A percentile compares a stretch with the other conserved stretches of the same genome.
These are phyloP conservation scores for Anthopleura sola DNA, from an alignment of 64 coral and sea anemone genomes.

Conservation along the genomic window DNA sequence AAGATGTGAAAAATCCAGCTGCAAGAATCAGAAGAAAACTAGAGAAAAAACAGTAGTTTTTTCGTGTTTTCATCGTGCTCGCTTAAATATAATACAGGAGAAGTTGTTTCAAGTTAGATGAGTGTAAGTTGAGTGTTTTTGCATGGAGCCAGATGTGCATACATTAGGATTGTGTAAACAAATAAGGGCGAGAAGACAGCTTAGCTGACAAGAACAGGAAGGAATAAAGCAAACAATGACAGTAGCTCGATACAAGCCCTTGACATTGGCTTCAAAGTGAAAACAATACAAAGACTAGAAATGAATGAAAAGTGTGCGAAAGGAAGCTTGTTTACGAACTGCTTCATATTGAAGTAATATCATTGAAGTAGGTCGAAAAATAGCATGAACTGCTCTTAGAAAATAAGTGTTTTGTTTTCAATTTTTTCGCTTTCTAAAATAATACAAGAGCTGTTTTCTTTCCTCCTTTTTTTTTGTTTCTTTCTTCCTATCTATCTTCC, in stretches of 20 bases:
- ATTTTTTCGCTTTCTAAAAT: too few relatives aligned
- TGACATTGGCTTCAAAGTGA: neutral
- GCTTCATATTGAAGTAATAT: neutral
- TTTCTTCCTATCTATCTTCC: too few relatives aligned
- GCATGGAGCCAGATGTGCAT: neutral
- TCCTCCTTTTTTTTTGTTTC: too few relatives aligned
- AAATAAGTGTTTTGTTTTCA: too few relatives aligned
- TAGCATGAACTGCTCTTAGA: too few relatives aligned
- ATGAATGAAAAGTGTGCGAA: neutral
- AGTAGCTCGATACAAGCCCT: neutral
- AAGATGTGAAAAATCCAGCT: neutral
- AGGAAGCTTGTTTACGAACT: neutral
- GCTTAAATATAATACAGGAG: too few relatives aligned
- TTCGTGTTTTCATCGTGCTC: neutral
- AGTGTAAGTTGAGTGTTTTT: neutral
- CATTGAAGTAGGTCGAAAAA: too few relatives aligned
- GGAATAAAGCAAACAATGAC: neutral
- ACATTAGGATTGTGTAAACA: neutral
- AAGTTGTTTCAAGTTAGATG: neutral
- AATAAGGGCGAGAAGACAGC: neutral
- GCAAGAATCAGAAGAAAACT: neutral
- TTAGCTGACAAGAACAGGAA: neutral
- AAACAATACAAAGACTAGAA: neutral
- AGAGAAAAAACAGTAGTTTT: neutral
- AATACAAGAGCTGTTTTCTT: too few relatives aligned